Evolutionary conservation across 2,113 vertebrate species (phyloP).

Genomic region (Chlamydotis undulata): DNA sequence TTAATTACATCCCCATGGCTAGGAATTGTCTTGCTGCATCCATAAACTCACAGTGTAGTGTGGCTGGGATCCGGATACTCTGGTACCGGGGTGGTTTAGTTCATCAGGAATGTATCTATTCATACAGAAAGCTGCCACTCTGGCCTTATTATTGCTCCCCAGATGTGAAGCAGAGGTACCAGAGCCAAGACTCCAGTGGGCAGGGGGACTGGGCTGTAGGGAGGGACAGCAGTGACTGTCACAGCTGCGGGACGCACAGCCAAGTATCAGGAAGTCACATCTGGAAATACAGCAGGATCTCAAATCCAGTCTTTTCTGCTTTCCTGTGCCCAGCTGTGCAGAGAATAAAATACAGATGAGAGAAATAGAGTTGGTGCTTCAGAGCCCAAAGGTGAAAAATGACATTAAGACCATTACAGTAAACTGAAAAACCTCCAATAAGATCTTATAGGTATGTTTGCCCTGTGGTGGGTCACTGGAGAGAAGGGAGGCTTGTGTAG

Average conservation of each 20-base stretch:
- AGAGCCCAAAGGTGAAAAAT: not conserved
- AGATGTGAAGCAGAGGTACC: not conserved
- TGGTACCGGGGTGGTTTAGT: not conserved
- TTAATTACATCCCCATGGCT: not conserved
- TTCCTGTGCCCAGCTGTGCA: not conserved
- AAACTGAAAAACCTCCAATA: not conserved
- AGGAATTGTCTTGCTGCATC: not conserved
- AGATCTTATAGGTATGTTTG: not conserved
- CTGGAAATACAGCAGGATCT: not conserved
- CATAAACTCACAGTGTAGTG: accelerated
- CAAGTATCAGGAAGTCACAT: not conserved
- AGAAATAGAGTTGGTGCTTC: not conserved
- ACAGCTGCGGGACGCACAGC: not conserved
- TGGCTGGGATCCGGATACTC: not conserved
- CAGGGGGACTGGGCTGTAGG: not conserved
- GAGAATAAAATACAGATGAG: not conserved
- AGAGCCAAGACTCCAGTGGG: not conserved
- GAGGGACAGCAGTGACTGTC: not conserved
- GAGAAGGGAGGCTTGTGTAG: not conserved
- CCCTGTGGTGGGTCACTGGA: not conserved
- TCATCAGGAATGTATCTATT: not conserved
- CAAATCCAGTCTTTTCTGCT: not conserved
- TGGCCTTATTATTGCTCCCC: not conserved
- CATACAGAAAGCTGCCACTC: not conserved
- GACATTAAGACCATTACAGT: not conserved